phyloP scores from a whole-genome alignment of 1,140 invertebrate genomes.

The Bilobella aurantiaca region DNA sequence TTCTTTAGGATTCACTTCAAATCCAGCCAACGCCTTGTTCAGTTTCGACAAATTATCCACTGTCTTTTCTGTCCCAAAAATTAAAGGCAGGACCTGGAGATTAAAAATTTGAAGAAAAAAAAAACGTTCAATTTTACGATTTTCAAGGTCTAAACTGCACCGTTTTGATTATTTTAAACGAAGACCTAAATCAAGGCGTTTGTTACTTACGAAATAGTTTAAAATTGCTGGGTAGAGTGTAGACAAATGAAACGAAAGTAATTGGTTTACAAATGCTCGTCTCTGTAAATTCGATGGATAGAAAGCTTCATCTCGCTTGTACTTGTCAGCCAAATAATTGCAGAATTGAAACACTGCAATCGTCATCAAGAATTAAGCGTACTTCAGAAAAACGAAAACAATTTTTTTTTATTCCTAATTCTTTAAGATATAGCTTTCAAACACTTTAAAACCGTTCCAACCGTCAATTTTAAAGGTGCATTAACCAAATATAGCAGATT shows the following conservation, averaged over 20 bases:
- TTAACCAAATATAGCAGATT: too few relatives aligned
- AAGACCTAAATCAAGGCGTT: too few relatives aligned
- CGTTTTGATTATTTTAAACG: background rate
- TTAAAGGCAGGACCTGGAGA: slow-evolving; percentile 55
- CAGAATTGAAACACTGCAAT: slow-evolving; percentile 56
- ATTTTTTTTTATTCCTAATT: too few relatives aligned
- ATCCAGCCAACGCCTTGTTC: slow-evolving; percentile 52
- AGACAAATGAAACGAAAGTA: slow-evolving; percentile 61
- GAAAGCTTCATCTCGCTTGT: slow-evolving; percentile 49
- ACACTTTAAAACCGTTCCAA: too few relatives aligned
- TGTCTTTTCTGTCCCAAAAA: slow-evolving; percentile 58
- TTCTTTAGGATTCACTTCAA: slow-evolving; percentile 55
- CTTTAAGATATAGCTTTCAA: too few relatives aligned
- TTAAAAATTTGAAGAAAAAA: slow-evolving; percentile 5
- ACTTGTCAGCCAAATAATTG: slow-evolving; percentile 66
- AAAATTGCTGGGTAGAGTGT: slow-evolving; percentile 61
- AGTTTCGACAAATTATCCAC: slow-evolving; percentile 53
- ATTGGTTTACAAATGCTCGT: slow-evolving; percentile 61
- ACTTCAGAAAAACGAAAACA: background rate
- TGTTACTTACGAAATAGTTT: slow-evolving; percentile 50
- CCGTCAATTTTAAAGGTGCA: slow-evolving; percentile 2
- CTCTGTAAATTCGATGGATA: slow-evolving; percentile 58
- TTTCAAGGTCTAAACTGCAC: background rate
- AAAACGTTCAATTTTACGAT: background rate
- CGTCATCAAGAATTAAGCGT: background rate